Evolutionary conservation across 2,797 vertebrate species (phyloP).

Genomic region (Bufotes viridis): DNA sequence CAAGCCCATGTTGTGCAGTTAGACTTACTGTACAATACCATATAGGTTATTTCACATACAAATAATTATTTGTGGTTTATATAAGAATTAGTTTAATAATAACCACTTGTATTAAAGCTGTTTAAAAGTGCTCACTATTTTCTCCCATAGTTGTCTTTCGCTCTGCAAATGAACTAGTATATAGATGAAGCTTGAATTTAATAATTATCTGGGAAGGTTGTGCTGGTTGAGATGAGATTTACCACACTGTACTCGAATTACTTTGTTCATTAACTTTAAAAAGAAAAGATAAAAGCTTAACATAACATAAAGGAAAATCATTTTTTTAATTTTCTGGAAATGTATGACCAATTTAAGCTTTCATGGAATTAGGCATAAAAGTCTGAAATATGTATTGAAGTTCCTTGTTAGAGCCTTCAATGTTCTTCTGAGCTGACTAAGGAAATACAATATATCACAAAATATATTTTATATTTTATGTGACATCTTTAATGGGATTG

Average conservation of each 20-base stretch:
- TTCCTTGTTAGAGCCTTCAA: not conserved
- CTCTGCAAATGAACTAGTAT: not conserved
- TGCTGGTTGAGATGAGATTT: not conserved
- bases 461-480: slow-evolving; percentile 10
- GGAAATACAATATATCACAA: not conserved
- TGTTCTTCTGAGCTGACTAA: not conserved
- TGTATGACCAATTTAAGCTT: not conserved
- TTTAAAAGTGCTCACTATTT: not conserved
- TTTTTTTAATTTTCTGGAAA: slow-evolving; percentile 7
- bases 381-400: not conserved
- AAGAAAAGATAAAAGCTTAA: slow-evolving; percentile 26
- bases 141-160: not conserved
- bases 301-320: slow-evolving; percentile 20
- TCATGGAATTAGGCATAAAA: not conserved
- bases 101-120: not conserved
- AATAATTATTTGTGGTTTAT: not conserved
- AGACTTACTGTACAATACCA: not conserved
- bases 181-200: slow-evolving; percentile 5
- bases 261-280: slow-evolving; percentile 24
- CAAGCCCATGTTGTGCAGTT: no score
- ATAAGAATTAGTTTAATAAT: not conserved
- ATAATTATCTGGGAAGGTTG: slow-evolving; percentile 10
- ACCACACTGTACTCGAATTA: not conserved
- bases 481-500: not conserved
- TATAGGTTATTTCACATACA: not conserved